Conservation (phyloP, 2,113 vertebrate species). For the Percina caprodes region DNA sequence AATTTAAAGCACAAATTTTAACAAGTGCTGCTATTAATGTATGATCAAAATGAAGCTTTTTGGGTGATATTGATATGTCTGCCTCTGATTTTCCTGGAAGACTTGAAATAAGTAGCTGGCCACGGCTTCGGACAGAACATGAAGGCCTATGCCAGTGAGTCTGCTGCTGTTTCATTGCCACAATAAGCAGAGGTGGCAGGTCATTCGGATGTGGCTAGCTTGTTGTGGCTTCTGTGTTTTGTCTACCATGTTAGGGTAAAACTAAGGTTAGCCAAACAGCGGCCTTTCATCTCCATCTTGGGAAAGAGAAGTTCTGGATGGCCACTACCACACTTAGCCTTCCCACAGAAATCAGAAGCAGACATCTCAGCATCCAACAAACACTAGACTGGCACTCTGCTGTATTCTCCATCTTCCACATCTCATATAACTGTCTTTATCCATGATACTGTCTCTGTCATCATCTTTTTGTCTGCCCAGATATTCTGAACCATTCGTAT, state of each 20-base stretch:
- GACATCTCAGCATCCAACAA: constrained; percentile 17
- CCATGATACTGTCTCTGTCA: constrained; percentile 24
- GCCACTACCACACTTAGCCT: constrained; percentile 29
- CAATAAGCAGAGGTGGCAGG: constrained; percentile 67
- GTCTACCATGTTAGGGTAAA: constrained; percentile 38
- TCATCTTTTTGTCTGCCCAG: constrained; percentile 21
- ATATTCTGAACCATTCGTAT: constrained; percentile 18
- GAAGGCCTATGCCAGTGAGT: constrained; percentile 19
- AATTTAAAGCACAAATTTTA: constrained; percentile 28
- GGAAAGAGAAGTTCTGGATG: constrained; percentile 31
- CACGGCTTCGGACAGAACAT: constrained; percentile 52
- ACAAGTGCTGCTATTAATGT: constrained; percentile 29
- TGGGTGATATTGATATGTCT: constrained; percentile 27
- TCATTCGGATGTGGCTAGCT: constrained; percentile 56
- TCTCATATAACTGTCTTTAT: constrained; percentile 47
- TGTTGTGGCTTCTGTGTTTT: constrained; percentile 61
- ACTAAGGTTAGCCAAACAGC: constrained; percentile 40
- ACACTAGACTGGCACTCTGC: constrained; percentile 14
- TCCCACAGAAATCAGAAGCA: constrained; percentile 12
- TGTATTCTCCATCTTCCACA: constrained; percentile 30
- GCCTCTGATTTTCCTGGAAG: constrained; percentile 14
- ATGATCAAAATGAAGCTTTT: constrained; percentile 26
- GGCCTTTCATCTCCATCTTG: constrained; percentile 52
- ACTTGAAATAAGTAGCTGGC: constrained; percentile 38
- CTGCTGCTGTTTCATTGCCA: constrained; percentile 54